These are phyloP conservation scores for Anguilla japonica DNA, from an alignment of 2,113 vertebrate genomes.

Conservation along the genomic window DNA sequence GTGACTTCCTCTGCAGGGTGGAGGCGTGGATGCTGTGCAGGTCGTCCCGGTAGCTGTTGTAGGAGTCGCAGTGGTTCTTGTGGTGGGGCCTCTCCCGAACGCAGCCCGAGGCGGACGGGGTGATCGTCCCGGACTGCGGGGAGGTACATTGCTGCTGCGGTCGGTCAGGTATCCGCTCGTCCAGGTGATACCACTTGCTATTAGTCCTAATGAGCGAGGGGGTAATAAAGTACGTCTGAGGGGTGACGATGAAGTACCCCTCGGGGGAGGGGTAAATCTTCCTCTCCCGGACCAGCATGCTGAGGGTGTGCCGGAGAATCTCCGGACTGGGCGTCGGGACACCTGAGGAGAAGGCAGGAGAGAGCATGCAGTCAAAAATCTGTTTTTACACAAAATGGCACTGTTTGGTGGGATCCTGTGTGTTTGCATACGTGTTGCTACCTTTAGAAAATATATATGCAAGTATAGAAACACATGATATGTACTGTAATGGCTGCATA, in stretches of 20 bases:
- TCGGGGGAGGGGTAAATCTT: conserved; percentile 96
- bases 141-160: conserved; percentile 88
- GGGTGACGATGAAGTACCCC: conserved; percentile 97
- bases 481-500: no score
- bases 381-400: background rate
- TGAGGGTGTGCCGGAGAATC: conserved; percentile 91
- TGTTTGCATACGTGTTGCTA: no score
- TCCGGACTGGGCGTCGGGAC: conserved; percentile 96
- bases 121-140: conserved; percentile 87
- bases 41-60: conserved; percentile 88
- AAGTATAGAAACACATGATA: no score
- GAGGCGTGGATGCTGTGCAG: conserved; percentile 86
- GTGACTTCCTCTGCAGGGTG: conserved; percentile 85
- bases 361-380: conserved; percentile 3
- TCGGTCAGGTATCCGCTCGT: conserved; percentile 82
- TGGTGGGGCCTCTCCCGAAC: conserved; percentile 84
- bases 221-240: conserved; percentile 98
- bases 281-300: conserved; percentile 92
- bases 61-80: conserved; percentile 90
- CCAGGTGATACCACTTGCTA: conserved; percentile 85
- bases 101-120: conserved; percentile 87
- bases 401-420: no score
- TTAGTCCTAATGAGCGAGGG: conserved; percentile 89
- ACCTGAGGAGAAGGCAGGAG: conserved; percentile 63
- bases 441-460: no score